Evolutionary conservation across 2,888 invertebrate species (phyloP).

Genomic region (Hemithea aestivaria): DNA sequence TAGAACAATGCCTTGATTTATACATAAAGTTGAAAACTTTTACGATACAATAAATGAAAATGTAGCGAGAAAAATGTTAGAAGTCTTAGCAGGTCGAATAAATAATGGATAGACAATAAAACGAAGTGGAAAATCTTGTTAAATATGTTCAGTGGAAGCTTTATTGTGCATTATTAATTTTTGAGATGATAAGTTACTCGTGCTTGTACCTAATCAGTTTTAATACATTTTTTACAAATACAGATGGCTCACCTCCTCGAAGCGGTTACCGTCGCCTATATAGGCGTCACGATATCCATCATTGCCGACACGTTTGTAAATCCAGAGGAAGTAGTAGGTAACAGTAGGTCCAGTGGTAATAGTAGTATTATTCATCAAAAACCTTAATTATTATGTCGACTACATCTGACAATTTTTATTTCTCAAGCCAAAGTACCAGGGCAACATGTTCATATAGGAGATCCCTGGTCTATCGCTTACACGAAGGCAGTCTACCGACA

Average conservation of each 20-base stretch:
- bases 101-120: conserved; percentile 6
- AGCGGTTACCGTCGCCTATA: too few relatives aligned
- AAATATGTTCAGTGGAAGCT: too few relatives aligned
- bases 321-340: too few relatives aligned
- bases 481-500: conserved; percentile 20
- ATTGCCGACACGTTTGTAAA: too few relatives aligned
- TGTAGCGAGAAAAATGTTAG: conserved; percentile 9
- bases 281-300: too few relatives aligned
- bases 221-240: not conserved
- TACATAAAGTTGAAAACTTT: conserved; percentile 27
- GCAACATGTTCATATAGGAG: conserved; percentile 4
- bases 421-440: conserved; percentile 1
- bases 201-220: not conserved
- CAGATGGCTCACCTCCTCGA: too few relatives aligned
- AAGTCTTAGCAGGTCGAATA: conserved; percentile 9
- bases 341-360: too few relatives aligned
- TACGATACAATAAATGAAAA: conserved; percentile 19
- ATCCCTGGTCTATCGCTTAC: conserved; percentile 16
- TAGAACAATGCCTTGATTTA: conserved; percentile 38
- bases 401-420: too few relatives aligned
- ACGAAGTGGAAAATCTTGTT: conserved; percentile 9
- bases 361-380: too few relatives aligned
- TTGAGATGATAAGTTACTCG: not conserved
- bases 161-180: not conserved
- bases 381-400: too few relatives aligned